phyloP scores from a whole-genome alignment of 2,888 invertebrate species.

The Folsomia candida region DNA sequence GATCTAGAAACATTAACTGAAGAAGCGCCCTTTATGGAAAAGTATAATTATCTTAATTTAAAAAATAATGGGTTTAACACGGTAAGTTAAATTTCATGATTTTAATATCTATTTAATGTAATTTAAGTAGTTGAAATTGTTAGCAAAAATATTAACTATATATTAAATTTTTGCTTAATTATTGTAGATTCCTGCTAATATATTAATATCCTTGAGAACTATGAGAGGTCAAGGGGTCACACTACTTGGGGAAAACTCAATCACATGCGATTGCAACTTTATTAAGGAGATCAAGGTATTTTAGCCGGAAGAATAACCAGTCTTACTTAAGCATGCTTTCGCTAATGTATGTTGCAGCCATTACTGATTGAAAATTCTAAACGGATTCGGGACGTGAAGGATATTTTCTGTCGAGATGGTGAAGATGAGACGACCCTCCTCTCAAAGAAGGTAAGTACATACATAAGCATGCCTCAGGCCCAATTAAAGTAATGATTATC shows the following conservation, averaged over 20 bases:
- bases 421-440: neutral
- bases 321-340: conserved; percentile 11
- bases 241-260: conserved; percentile 70
- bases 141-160: neutral
- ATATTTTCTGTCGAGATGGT: conserved; percentile 61
- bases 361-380: conserved; percentile 71
- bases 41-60: conserved; percentile 70
- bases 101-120: too few species aligned
- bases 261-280: conserved; percentile 79
- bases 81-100: conserved; percentile 57
- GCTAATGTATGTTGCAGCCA: conserved; percentile 58
- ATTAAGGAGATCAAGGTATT: conserved; percentile 68
- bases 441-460: neutral
- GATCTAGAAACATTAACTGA: conserved; percentile 73
- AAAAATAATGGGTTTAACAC: conserved; percentile 72
- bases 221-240: conserved; percentile 58
- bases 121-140: too few species aligned
- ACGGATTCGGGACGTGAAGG: conserved; percentile 69
- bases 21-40: conserved; percentile 77
- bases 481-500: conserved; percentile 15
- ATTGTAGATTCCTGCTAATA: conserved; percentile 68
- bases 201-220: conserved; percentile 63
- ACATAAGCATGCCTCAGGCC: neutral
- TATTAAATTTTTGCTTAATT: neutral
- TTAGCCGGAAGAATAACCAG: conserved; percentile 34